These are phyloP conservation scores for Diadophis punctatus DNA, from an alignment of 2,113 vertebrate genomes.

Conservation along the genomic window DNA sequence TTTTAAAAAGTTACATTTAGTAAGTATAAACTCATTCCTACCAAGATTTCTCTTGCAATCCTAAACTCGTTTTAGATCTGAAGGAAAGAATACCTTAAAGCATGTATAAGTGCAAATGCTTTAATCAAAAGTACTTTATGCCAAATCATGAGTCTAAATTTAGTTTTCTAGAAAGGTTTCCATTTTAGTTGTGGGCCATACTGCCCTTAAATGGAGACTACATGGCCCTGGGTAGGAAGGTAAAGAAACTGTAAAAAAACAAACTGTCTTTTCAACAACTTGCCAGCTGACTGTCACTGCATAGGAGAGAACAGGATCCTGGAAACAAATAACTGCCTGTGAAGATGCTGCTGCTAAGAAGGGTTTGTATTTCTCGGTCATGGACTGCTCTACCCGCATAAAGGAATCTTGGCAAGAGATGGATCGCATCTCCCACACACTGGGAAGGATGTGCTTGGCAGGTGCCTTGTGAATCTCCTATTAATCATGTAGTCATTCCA, in stretches of 20 bases:
- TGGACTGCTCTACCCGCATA: not conserved
- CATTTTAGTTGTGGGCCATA: not conserved
- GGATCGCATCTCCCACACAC: not conserved
- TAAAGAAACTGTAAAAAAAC: not conserved
- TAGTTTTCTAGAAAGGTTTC: not conserved
- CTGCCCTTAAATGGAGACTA: not conserved
- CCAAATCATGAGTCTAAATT: not conserved
- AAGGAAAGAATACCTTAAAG: not conserved
- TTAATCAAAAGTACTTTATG: not conserved
- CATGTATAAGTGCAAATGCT: not conserved
- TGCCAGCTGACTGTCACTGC: not conserved
- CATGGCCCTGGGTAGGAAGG: not conserved
- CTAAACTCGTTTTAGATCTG: not conserved
- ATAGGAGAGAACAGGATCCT: not conserved
- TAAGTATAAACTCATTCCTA: not conserved
- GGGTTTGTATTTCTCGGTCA: not conserved
- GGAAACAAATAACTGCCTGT: not conserved
- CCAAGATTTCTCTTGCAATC: not conserved
- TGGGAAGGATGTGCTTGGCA: not conserved
- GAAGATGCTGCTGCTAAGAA: not conserved
- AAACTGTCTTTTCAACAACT: not conserved
- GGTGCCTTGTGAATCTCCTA: not conserved
- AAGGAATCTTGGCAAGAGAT: not conserved
- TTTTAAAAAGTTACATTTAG: not conserved
- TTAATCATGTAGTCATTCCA: not conserved